Conservation (phyloP, 2,113 vertebrate genomes). For the Platysteira castanea region DNA sequence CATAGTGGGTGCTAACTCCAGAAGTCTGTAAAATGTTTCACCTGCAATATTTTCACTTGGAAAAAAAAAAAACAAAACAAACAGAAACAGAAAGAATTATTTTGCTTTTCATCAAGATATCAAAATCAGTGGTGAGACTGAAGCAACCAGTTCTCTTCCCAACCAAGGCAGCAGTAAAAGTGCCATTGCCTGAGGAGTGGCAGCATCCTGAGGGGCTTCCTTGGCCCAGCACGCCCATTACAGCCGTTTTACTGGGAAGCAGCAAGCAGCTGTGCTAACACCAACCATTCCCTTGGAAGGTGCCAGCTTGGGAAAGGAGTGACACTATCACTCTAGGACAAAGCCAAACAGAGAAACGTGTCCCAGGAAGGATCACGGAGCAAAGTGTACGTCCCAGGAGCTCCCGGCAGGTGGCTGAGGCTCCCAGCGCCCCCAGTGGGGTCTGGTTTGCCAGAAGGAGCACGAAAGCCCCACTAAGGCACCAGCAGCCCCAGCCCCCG, state of each 20-base stretch:
- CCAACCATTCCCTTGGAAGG: background rate
- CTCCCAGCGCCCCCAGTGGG: background rate
- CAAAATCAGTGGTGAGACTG: background rate
- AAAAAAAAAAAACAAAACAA: background rate
- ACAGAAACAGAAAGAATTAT: background rate
- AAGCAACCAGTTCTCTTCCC: background rate
- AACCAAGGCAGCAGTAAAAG: background rate
- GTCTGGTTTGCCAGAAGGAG: slow-evolving; percentile 3
- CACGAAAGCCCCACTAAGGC: background rate
- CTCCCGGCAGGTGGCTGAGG: background rate
- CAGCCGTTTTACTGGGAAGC: background rate
- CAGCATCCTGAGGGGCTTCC: background rate
- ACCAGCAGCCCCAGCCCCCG: background rate
- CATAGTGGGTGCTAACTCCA: background rate
- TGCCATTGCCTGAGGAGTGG: background rate
- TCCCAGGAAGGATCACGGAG: background rate
- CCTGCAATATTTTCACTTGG: background rate
- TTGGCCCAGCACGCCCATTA: background rate
- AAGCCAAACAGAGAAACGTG: background rate
- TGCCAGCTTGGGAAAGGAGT: background rate
- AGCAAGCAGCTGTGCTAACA: background rate
- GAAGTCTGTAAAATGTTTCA: background rate
- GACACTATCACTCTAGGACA: background rate
- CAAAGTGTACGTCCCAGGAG: background rate
- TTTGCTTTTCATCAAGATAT: background rate